Conservation (phyloP, 1,140 invertebrate genomes). For the Sycophaga agraensis region DNA sequence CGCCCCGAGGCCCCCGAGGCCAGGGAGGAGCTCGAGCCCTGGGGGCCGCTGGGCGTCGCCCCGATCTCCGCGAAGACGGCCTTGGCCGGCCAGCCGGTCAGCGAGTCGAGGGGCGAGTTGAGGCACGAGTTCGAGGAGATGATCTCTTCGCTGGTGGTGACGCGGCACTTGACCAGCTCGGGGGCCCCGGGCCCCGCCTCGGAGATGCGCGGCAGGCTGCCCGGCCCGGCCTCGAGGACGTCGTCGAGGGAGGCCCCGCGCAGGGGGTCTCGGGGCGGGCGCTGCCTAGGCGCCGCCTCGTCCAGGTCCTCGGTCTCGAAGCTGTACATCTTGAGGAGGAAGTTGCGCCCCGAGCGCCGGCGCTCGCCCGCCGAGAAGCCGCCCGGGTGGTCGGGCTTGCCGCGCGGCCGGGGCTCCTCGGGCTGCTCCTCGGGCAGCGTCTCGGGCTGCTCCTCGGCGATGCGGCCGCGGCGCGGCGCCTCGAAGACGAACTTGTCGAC, state of each 20-base stretch:
- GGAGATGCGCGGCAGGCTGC: conserved; percentile 42
- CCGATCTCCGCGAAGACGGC: conserved; percentile 30
- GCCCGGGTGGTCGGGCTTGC: no score
- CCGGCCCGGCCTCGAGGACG: conserved; percentile 44
- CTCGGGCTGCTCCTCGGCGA: neutral
- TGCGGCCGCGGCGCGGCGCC: conserved; percentile 8
- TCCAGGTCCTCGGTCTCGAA: conserved; percentile 54
- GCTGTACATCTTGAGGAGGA: conserved; percentile 51
- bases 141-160: conserved; percentile 51
- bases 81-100: conserved; percentile 43
- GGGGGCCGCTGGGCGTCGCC: neutral
- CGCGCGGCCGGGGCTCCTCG: conserved; percentile 23
- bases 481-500: conserved; percentile 52
- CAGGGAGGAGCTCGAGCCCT: neutral
- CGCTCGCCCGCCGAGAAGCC: conserved; percentile 32
- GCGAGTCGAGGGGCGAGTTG: conserved; percentile 41
- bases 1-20: conserved; percentile 24
- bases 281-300: conserved; percentile 24
- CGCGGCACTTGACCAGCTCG: conserved; percentile 48
- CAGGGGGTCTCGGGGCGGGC: conserved; percentile 37
- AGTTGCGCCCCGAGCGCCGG: conserved; percentile 45
- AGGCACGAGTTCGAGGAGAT: conserved; percentile 43
- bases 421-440: neutral
- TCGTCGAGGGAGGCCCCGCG: conserved; percentile 46
- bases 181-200: conserved; percentile 27